Conservation (phyloP, 2,888 invertebrate species). For the Andricus curvator region DNA sequence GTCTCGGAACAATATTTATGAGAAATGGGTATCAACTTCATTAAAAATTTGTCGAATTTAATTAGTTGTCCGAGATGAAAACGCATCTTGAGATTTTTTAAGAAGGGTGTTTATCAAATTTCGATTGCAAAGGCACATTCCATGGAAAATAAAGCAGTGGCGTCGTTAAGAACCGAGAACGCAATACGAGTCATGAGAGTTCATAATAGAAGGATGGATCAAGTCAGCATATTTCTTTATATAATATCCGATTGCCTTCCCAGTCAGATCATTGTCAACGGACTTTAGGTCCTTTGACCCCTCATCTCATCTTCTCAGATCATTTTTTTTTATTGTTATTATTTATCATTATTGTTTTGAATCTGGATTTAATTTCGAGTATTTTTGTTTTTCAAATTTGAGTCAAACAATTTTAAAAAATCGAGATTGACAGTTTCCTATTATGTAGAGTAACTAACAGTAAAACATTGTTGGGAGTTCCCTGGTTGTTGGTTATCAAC, state of each 20-base stretch:
- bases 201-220: slow-evolving; percentile 9
- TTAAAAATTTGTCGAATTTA: background rate
- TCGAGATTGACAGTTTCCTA: background rate
- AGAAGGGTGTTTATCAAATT: slow-evolving; percentile 30
- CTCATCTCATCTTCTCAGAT: slow-evolving; percentile 4
- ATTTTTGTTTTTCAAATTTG: background rate
- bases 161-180: slow-evolving; percentile 13
- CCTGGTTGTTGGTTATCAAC: slow-evolving; percentile 63
- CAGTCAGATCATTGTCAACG: slow-evolving; percentile 31
- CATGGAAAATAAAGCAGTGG: slow-evolving; percentile 1
- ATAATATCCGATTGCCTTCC: slow-evolving; percentile 44
- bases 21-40: too few species aligned
- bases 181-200: slow-evolving; percentile 35
- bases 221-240: slow-evolving; percentile 35
- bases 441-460: background rate
- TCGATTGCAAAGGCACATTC: slow-evolving; percentile 33
- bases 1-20: too few species aligned
- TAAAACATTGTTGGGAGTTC: slow-evolving; percentile 15
- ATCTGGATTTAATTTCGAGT: background rate
- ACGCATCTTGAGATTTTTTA: slow-evolving; percentile 2
- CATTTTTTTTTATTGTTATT: background rate
- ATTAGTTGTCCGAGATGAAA: background rate
- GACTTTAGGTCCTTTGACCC: slow-evolving; percentile 41
- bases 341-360: background rate
- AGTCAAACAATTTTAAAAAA: background rate